These are phyloP conservation scores for Tryphoninae sp. DNA, from an alignment of 2,888 invertebrate species.

Conservation along the genomic window DNA sequence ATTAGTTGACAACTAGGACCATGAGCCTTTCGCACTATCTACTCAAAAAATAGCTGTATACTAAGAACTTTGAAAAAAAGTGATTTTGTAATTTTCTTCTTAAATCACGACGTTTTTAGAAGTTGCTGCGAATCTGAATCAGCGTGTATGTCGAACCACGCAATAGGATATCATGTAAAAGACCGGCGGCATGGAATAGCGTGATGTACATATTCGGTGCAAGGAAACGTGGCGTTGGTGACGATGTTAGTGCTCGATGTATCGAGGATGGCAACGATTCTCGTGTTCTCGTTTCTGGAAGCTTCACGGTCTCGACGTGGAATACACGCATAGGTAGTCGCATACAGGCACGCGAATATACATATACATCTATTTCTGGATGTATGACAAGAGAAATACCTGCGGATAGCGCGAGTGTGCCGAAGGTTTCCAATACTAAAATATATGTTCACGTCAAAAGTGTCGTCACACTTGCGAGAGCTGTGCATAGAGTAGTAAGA, in stretches of 20 bases:
- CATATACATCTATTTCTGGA: not conserved
- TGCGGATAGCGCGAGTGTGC: constrained; percentile 69
- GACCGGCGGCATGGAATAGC: constrained; percentile 7
- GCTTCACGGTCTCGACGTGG: constrained; percentile 34
- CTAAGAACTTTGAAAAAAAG: too few relatives aligned
- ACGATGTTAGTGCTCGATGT: constrained; percentile 25
- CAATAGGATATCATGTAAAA: constrained; percentile 37
- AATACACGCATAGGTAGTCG: not conserved
- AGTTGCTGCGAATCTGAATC: not conserved
- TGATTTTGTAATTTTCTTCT: not conserved
- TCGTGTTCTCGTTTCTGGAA: constrained; percentile 23
- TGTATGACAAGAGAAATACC: constrained; percentile 44
- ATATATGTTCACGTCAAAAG: constrained; percentile 75
- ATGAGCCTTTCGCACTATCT: too few relatives aligned
- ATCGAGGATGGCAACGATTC: constrained; percentile 10
- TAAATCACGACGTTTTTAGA: not conserved
- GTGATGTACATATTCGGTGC: not conserved
- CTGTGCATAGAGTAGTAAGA: constrained; percentile 13
- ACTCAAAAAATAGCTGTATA: too few relatives aligned
- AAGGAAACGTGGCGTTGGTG: constrained; percentile 17
- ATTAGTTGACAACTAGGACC: too few relatives aligned
- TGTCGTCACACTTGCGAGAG: constrained; percentile 66
- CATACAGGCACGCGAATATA: not conserved
- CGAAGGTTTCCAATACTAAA: constrained; percentile 73
- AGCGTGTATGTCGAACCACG: not conserved